phyloP scores from a whole-genome alignment of 1,140 invertebrate genomes.

The Camponotus pennsylvanicus region DNA sequence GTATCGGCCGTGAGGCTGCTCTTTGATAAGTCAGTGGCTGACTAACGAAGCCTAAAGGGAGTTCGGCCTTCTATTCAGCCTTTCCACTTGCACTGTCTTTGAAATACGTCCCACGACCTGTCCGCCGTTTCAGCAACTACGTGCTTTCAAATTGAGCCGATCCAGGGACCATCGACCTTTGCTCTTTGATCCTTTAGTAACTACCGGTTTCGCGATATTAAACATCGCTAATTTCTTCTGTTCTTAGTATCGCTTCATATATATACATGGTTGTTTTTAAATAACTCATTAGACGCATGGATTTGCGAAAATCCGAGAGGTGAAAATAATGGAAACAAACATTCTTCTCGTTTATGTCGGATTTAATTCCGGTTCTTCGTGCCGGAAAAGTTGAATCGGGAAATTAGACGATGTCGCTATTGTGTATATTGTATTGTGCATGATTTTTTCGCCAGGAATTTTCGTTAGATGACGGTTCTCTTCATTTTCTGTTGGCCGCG shows the following conservation, averaged over 20 bases:
- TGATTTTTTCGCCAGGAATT: constrained; percentile 42
- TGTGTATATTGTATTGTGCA: constrained; percentile 34
- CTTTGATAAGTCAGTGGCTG: constrained; percentile 74
- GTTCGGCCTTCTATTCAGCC: constrained; percentile 41
- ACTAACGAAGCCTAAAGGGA: constrained; percentile 72
- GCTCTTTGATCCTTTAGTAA: not conserved
- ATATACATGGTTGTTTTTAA: not conserved
- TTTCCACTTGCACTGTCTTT: constrained; percentile 20
- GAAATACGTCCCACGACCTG: not conserved
- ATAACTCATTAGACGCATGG: constrained; percentile 14
- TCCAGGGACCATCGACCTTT: constrained; percentile 3
- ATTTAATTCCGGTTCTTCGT: constrained; percentile 27
- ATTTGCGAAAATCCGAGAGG: not conserved
- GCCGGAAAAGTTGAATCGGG: constrained; percentile 33
- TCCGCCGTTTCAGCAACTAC: not conserved
- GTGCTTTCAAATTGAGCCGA: not conserved
- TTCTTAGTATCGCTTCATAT: not conserved
- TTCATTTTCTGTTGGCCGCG: constrained; percentile 55
- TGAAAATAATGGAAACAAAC: constrained; percentile 34
- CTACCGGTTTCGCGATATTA: not conserved
- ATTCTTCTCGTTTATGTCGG: constrained; percentile 23
- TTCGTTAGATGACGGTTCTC: constrained; percentile 35
- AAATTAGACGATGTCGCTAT: constrained; percentile 52
- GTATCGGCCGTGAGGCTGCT: constrained; percentile 63
- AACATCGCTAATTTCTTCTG: not conserved